phyloP scores from a whole-genome alignment of 2,113 vertebrate genomes.

The Colossoma macropomum region DNA sequence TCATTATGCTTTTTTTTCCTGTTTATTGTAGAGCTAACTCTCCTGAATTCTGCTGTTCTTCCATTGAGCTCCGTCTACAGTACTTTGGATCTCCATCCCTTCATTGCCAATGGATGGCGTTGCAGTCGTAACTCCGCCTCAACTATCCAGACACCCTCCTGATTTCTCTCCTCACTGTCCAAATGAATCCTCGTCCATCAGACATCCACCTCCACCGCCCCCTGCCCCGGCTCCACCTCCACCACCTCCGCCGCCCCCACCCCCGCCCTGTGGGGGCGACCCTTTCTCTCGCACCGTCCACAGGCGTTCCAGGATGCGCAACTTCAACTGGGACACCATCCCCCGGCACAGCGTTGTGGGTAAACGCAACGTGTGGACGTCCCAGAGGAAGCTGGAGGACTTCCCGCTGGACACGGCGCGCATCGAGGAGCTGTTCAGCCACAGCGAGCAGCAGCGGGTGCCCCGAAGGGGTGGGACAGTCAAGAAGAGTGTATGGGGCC shows the following conservation, averaged over 20 bases:
- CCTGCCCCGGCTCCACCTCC: conserved; percentile 37
- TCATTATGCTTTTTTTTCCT: background rate
- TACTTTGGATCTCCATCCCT: background rate
- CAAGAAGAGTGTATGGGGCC: conserved; percentile 59
- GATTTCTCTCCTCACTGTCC: background rate
- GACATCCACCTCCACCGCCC: conserved; percentile 28
- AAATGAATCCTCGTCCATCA: conserved; percentile 29
- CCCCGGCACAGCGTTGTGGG: conserved; percentile 78
- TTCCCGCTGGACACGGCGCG: conserved; percentile 76
- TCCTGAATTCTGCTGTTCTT: background rate
- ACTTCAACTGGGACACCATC: conserved; percentile 84
- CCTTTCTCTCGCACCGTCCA: conserved; percentile 41
- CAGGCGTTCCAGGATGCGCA: conserved; percentile 75
- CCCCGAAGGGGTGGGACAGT: conserved; percentile 31
- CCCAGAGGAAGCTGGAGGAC: conserved; percentile 62
- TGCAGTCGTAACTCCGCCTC: conserved; percentile 49
- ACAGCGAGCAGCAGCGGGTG: conserved; percentile 63
- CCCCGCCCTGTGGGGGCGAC: conserved; percentile 33
- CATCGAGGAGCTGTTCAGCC: conserved; percentile 84
- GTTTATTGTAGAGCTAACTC: background rate
- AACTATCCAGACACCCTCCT: conserved; percentile 11
- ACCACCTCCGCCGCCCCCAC: conserved; percentile 44
- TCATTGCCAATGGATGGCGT: conserved; percentile 63
- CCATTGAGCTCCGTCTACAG: background rate
- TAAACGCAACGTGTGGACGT: conserved; percentile 81